Percentiles rank a stretch among this genome's conserved stretches.
Evolutionary conservation across 2,113 vertebrate species (phyloP).

Genomic region (Oreochromis spilurus): DNA sequence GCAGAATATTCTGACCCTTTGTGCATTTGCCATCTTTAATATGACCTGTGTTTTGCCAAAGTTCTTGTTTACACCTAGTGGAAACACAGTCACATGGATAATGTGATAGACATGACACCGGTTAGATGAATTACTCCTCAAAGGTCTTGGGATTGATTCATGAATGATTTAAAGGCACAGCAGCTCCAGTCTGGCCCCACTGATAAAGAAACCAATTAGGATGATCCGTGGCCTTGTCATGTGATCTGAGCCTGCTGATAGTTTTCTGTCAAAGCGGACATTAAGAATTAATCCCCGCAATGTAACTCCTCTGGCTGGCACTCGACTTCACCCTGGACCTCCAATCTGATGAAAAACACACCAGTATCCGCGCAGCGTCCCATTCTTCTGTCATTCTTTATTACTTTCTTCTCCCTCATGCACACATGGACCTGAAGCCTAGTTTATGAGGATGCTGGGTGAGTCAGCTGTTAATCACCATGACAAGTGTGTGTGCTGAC

Average conservation of each 20-base stretch:
- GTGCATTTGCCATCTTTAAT: background rate
- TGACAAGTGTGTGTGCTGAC: constrained; percentile 22
- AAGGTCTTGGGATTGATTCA: constrained; percentile 14
- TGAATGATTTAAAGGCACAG: constrained; percentile 57
- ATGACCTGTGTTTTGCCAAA: background rate
- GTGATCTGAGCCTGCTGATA: constrained; percentile 8
- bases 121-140: constrained; percentile 6
- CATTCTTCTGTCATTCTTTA: background rate
- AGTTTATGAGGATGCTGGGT: background rate
- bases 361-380: background rate
- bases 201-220: constrained; percentile 52
- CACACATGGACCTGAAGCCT: background rate
- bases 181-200: background rate
- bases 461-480: constrained; percentile 47
- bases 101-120: background rate
- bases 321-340: background rate
- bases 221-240: background rate
- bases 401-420: background rate
- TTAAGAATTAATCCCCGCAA: constrained; percentile 16
- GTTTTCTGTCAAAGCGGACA: background rate
- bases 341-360: background rate
- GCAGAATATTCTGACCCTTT: background rate
- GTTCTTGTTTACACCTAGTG: background rate
- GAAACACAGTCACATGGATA: background rate
- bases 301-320: background rate